Evolutionary conservation across 2,797 vertebrate genomes (phyloP).

Genomic region (Cygnus olor): DNA sequence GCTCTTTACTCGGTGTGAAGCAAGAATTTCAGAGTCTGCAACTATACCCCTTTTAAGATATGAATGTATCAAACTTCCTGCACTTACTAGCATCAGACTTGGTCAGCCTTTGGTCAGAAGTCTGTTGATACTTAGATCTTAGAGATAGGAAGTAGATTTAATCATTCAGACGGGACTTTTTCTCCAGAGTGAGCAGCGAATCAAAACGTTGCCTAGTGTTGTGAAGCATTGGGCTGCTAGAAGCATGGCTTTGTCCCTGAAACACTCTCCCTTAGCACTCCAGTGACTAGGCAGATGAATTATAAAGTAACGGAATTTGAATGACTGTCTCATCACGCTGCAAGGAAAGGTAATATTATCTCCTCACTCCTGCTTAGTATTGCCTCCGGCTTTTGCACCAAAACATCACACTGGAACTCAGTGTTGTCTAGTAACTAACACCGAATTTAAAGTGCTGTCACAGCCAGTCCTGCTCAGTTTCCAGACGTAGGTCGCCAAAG

Average conservation of each 20-base stretch:
- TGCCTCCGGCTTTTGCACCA: constrained; percentile 22
- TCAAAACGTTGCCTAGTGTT: background rate
- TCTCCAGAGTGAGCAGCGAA: background rate
- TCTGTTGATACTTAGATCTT: background rate
- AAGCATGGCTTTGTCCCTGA: background rate
- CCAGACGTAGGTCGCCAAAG: background rate
- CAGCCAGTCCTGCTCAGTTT: background rate
- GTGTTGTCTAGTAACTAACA: background rate
- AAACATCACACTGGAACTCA: background rate
- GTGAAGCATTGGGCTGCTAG: background rate
- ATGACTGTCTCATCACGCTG: background rate
- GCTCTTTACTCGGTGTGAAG: background rate
- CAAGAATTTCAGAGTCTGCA: background rate
- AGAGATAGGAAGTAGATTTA: background rate
- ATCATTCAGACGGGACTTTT: background rate
- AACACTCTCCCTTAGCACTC: background rate
- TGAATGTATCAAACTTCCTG: background rate
- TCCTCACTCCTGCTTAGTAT: background rate
- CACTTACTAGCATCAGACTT: background rate
- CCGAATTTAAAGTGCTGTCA: constrained; percentile 1
- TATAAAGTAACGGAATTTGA: constrained; percentile 42
- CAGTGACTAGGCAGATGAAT: background rate
- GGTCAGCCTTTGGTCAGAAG: background rate
- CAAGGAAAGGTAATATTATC: background rate
- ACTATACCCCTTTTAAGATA: background rate